Percentiles rank a stretch among this genome's conserved stretches.
Conservation (phyloP, 2,888 invertebrate species). For the Balanococcus diminutus region DNA sequence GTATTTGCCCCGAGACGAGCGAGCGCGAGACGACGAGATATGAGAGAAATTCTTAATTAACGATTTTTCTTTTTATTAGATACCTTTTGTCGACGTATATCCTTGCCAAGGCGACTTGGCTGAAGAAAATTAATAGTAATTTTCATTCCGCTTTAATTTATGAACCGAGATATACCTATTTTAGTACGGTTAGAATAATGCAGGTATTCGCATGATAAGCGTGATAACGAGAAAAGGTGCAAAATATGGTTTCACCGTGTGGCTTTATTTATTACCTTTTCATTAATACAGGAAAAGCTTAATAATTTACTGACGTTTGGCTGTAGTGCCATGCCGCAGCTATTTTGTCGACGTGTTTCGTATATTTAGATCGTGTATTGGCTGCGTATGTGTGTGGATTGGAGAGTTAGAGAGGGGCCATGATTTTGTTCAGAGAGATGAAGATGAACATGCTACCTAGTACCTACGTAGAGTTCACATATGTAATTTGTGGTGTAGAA, state of each 20-base stretch:
- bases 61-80: slow-evolving; percentile 34
- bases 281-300: slow-evolving; percentile 43
- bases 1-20: background rate
- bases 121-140: slow-evolving; percentile 35
- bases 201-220: slow-evolving; percentile 40
- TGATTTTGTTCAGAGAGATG: too few species aligned
- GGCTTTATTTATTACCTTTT: slow-evolving; percentile 41
- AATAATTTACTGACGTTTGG: slow-evolving; percentile 37
- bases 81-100: background rate
- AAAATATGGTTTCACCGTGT: slow-evolving; percentile 36
- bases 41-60: slow-evolving; percentile 42
- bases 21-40: background rate
- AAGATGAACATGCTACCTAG: too few species aligned
- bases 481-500: too few species aligned
- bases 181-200: background rate
- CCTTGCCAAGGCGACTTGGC: background rate
- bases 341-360: background rate
- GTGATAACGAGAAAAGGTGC: slow-evolving; percentile 42
- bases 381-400: background rate
- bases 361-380: background rate
- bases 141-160: slow-evolving; percentile 35
- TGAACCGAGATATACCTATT: slow-evolving; percentile 24
- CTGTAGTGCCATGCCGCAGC: background rate
- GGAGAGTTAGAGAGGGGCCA: too few species aligned
- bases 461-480: too few species aligned